Base-by-base conservation (phyloP, 1,140 invertebrate genomes). In the Streblospio benedicti region DNA sequence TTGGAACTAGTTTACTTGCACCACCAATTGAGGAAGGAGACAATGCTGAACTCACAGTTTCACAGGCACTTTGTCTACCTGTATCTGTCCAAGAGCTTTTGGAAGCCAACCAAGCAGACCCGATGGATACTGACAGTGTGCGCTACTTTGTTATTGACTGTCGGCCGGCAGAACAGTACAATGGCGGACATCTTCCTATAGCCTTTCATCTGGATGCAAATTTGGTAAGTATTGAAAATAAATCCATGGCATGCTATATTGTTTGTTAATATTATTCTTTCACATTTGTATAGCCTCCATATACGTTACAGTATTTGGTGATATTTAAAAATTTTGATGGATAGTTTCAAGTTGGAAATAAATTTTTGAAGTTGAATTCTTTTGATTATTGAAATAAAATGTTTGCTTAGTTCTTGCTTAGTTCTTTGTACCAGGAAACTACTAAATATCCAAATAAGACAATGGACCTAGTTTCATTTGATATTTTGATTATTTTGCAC, bases 131-230 rank as follows among this genome's bases (percentile, higher is more conserved):
- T 78, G 85, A 75, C 55, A 59, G 69, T 27, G 72, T 77, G 1
- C 57, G 88, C 68, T 99, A 97, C 78, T 98, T 99, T 80, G 82
- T 98, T 25, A 93, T 99, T 4, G 96, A 99, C 76, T 97, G 93
- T 77, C 82, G 95, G 68, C 91, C 94, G 16, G 87, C 92, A 0
- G 92, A 97, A 63, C 93, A 97, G 69, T 99, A 97, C 72, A 97
- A 97, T 80, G 86, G 87, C 62, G 95, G 95, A 0, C 93, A 97
- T 80, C 83, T 98, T 64, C 88, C 90, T 1, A 97, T 93, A 50
- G 94, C 96, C 43, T 98, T 98, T 81, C 95, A 97, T 80, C 82
- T 99, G 28, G 95, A 98, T 79, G 93, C 92, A 70, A 93, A 92
- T 79, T 81, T 97, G 69, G 86, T 87, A 74, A 74, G 78, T 75